A percentile compares a stretch with the other conserved stretches of the same genome.
phyloP scores from a whole-genome alignment of 2,113 vertebrate species.

The Fukomys damarensis region DNA sequence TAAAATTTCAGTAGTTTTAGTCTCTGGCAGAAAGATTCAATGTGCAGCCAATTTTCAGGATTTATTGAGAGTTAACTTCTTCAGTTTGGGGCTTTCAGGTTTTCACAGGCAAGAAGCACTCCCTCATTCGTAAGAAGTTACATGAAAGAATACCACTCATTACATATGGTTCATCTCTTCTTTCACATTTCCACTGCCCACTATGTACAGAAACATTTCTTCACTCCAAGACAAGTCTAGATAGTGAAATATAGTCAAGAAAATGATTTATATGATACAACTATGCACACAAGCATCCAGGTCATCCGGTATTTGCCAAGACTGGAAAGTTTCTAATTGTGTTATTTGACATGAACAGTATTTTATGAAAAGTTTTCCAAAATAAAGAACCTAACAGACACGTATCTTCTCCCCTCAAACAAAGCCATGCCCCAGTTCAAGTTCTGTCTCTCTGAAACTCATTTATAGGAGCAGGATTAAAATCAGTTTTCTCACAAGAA shows the following conservation, averaged over 20 bases:
- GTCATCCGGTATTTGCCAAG: not conserved
- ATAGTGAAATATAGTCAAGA: constrained; percentile 22
- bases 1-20: not conserved
- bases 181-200: not conserved
- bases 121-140: not conserved
- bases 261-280: not conserved
- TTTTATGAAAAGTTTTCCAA: constrained; percentile 10
- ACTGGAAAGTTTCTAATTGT: not conserved
- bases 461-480: not conserved
- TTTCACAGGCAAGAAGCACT: not conserved
- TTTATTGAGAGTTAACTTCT: not conserved
- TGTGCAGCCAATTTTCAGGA: not conserved
- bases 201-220: not conserved
- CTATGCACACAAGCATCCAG: not conserved
- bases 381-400: not conserved
- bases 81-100: not conserved
- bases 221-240: not conserved
- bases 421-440: not conserved
- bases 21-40: not conserved
- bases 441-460: not conserved
- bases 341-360: constrained; percentile 8
- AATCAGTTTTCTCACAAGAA: not conserved
- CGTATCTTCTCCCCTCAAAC: not conserved
- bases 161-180: not conserved
- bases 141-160: not conserved